Evolutionary conservation across 2,888 invertebrate species (phyloP).

Genomic region (Orchesella flavescens): DNA sequence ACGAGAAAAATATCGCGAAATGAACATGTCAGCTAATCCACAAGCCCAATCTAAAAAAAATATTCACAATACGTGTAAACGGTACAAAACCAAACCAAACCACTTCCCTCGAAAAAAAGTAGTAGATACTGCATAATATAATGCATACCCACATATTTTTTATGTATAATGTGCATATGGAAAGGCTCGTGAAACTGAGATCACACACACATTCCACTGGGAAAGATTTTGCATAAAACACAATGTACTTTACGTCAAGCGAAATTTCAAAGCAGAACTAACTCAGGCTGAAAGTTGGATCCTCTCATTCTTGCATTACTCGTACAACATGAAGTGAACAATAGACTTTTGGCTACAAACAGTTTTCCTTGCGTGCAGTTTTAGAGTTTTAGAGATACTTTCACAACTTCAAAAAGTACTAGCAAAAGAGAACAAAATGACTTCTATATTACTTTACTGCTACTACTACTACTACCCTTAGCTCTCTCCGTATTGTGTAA

Average conservation of each 20-base stretch:
- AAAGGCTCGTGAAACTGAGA: slow-evolving; percentile 5
- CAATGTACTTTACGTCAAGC: slow-evolving; percentile 50
- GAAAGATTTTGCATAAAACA: slow-evolving; percentile 59
- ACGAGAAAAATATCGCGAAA: slow-evolving; percentile 25
- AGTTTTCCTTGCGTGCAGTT: slow-evolving; percentile 37
- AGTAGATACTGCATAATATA: not conserved
- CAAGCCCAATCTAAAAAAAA: slow-evolving; percentile 1
- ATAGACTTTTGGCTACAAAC: slow-evolving; percentile 27
- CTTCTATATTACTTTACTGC: slow-evolving; percentile 42
- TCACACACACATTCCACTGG: slow-evolving; percentile 41
- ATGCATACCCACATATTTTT: too few relatives aligned
- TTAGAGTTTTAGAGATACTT: slow-evolving; percentile 30
- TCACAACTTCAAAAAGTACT: slow-evolving; percentile 3
- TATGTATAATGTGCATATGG: not conserved
- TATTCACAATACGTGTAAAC: not conserved
- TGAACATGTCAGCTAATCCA: slow-evolving; percentile 27
- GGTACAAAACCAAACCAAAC: too few relatives aligned
- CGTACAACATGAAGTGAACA: slow-evolving; percentile 47
- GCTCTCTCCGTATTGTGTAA: slow-evolving; percentile 28
- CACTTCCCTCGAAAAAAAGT: not conserved
- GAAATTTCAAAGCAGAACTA: slow-evolving; percentile 50
- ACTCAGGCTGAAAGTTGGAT: slow-evolving; percentile 48
- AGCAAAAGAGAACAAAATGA: slow-evolving; percentile 29
- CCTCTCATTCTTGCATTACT: slow-evolving; percentile 43
- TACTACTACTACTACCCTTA: not conserved